These are phyloP conservation scores for Australoheros facetus DNA, from an alignment of 2,797 vertebrate species.

Conservation along the genomic window DNA sequence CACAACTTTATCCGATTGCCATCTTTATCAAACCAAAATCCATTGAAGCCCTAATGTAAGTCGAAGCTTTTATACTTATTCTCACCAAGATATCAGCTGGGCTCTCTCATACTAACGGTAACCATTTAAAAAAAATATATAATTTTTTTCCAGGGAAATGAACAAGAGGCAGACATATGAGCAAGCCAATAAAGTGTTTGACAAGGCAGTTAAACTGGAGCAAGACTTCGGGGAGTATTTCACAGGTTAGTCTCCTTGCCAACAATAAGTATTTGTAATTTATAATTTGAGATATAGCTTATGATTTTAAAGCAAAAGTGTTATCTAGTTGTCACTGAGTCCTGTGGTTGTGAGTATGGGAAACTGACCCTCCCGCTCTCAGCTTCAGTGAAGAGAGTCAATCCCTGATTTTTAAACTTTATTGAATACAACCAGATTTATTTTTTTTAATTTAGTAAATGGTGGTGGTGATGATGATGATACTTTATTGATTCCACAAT, in stretches of 20 bases:
- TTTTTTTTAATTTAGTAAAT: too few species aligned
- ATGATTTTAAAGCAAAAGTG: background rate
- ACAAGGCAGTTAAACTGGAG: slow-evolving; percentile 98
- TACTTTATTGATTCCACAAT: too few species aligned
- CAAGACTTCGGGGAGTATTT: slow-evolving; percentile 99
- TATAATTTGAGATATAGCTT: background rate
- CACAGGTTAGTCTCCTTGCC: slow-evolving; percentile 86
- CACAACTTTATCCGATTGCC: slow-evolving; percentile 97
- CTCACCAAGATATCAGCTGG: background rate
- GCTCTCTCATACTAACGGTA: background rate
- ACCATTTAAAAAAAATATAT: too few species aligned
- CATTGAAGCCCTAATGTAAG: slow-evolving; percentile 98
- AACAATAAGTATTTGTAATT: background rate
- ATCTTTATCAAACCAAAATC: slow-evolving; percentile 99
- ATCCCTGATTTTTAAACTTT: background rate
- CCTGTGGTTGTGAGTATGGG: background rate
- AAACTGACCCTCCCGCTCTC: background rate
- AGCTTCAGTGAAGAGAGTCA: background rate
- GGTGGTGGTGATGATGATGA: too few species aligned
- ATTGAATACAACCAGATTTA: background rate
- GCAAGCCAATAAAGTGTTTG: slow-evolving; percentile 97
- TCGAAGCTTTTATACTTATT: slow-evolving; percentile 29
- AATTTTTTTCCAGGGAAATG: slow-evolving; percentile 90
- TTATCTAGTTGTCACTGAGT: background rate
- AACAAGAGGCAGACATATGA: slow-evolving; percentile 98